phyloP scores from a whole-genome alignment of 37 sponge, comb jelly and placozoan genomes.

The Ianthella basta region DNA sequence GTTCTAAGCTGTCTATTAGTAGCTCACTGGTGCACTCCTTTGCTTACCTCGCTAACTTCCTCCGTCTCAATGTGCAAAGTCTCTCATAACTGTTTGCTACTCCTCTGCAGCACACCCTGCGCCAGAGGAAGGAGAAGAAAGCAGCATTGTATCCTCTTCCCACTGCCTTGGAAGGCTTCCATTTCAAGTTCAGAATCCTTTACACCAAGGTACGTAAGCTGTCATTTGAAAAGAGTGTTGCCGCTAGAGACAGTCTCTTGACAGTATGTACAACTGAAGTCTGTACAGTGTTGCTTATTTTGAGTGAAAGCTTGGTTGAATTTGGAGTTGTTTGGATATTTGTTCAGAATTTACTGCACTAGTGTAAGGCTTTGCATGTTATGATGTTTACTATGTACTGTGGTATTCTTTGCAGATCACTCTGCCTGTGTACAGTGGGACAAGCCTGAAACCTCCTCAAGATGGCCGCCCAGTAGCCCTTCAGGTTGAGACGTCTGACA shows the following conservation, averaged over 20 bases:
- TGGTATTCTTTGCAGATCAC: constrained; percentile 59
- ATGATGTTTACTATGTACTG: no score
- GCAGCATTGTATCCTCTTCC: constrained; percentile 26
- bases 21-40: no score
- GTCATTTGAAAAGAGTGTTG: no score
- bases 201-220: constrained; percentile 8
- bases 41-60: no score
- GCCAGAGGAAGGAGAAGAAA: constrained; percentile 19
- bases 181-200: neutral
- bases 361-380: no score
- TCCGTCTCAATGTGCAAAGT: no score
- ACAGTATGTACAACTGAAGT: neutral
- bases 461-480: constrained; percentile 74
- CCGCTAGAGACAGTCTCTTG: neutral
- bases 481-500: constrained; percentile 70
- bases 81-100: no score
- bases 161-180: constrained; percentile 4
- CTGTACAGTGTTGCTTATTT: constrained; percentile 3
- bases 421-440: constrained; percentile 47
- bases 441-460: neutral
- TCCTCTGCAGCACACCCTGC: no score
- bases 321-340: no score
- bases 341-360: no score
- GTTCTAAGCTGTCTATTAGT: no score
- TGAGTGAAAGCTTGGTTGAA: neutral